A percentile compares a stretch with the other conserved stretches of the same genome.
Conservation (phyloP, 2,113 vertebrate species). For the Mus musculus region GRCm39 chr17:60365001-60365500, state of each 20-base stretch:
- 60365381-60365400: neutral
- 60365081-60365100: neutral
- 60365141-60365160: slow-evolving; percentile 55
- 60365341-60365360: neutral
- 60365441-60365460: slow-evolving; percentile 36
- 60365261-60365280: neutral
- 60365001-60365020: neutral
- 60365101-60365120: neutral
- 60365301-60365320: neutral
- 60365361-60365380: slow-evolving; percentile 29
- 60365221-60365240: slow-evolving; percentile 12
- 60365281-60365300: slow-evolving; percentile 24
- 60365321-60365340: neutral
- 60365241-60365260: neutral
- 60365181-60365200: slow-evolving; percentile 24
- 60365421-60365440: slow-evolving; percentile 2
- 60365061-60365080: neutral
- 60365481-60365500: slow-evolving; percentile 57
- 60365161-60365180: slow-evolving; percentile 37
- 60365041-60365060: neutral
- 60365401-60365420: slow-evolving; percentile 26
- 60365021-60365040: neutral
- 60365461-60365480: slow-evolving; percentile 56
- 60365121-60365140: neutral
- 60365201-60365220: slow-evolving; percentile 28